Evolutionary conservation across 2,797 vertebrate genomes (phyloP), one percentile per base, ranked within the genome.

Genomic region (Chiloscyllium punctatum): DNA sequence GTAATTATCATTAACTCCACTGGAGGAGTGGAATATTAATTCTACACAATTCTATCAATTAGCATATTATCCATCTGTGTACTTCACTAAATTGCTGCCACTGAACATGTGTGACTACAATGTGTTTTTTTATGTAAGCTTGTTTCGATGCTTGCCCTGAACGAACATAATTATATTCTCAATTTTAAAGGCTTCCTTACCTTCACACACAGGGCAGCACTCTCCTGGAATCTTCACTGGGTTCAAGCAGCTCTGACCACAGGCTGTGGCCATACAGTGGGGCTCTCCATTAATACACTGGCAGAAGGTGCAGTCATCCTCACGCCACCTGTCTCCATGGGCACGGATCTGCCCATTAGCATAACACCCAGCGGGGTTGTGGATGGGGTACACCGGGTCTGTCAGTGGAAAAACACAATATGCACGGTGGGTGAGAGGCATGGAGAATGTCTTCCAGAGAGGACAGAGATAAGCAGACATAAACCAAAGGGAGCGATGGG

Each of bases 291-390:
- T 98, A 97, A 98, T 98, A 96, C 98, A 99, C 96, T 99, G 98
- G 97, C 98, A 99, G 97, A 99, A 99, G 0, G 98, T 99, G 95
- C 98, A 99, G 97, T 98, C 98, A 0, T 99, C 98, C 96, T 99
- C 98, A 4, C 98, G 97, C 98, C 98, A 99, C 96, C 98, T 98
- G 96, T 99, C 98, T 3, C 98, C 98, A 0, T 99, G 98, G 7
- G 98, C 98, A 0, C 98, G 97, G 96, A 99, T 98, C 97, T 98
- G 98, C 7, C 98, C 98, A 0, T 97, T 98, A 96, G 98, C 98
- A 25, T 98, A 99, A 97, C 98, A 99, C 96, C 98, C 98, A 18
- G 98, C 98, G 9, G 98, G 98, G 91, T 98, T 98, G 90, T 97
- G 98, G 48, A 98, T 97, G 0, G 98, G 98, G 91, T 98, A 98